These are phyloP conservation scores for Acanthochromis polyacanthus DNA, from an alignment of 2,113 vertebrate genomes.

Conservation along the genomic window DNA sequence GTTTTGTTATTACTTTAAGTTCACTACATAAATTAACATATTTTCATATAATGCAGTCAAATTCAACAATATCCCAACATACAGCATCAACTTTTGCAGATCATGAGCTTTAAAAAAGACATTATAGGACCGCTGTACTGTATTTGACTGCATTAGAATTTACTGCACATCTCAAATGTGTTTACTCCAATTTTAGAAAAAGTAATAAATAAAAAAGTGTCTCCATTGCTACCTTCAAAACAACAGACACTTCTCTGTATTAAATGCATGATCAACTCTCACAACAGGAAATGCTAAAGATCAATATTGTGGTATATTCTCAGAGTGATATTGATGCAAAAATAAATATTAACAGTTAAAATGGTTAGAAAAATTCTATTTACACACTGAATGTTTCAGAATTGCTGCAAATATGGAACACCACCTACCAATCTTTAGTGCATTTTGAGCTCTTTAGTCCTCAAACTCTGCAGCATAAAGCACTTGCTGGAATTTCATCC, in stretches of 20 bases:
- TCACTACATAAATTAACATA: no score
- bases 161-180: no score
- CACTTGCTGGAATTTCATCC: slow-evolving; percentile 77
- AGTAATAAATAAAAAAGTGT: neutral
- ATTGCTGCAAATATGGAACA: neutral
- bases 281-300: neutral
- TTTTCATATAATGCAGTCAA: no score
- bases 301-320: neutral
- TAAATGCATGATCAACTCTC: neutral
- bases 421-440: neutral
- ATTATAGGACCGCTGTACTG: no score
- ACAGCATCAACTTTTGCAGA: no score
- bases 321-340: neutral
- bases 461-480: slow-evolving; percentile 76
- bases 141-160: no score
- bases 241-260: no score
- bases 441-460: slow-evolving; percentile 23
- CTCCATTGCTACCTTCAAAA: neutral
- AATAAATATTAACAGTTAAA: slow-evolving; percentile 19
- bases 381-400: neutral
- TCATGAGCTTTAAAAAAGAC: no score
- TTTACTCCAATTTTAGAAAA: no score
- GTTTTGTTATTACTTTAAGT: no score
- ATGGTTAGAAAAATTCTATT: slow-evolving; percentile 2
- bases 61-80: no score